Percentiles rank a stretch among this genome's conserved stretches.
phyloP scores from a whole-genome alignment of 2,888 invertebrate genomes.

The Strigamia transsilvanica region DNA sequence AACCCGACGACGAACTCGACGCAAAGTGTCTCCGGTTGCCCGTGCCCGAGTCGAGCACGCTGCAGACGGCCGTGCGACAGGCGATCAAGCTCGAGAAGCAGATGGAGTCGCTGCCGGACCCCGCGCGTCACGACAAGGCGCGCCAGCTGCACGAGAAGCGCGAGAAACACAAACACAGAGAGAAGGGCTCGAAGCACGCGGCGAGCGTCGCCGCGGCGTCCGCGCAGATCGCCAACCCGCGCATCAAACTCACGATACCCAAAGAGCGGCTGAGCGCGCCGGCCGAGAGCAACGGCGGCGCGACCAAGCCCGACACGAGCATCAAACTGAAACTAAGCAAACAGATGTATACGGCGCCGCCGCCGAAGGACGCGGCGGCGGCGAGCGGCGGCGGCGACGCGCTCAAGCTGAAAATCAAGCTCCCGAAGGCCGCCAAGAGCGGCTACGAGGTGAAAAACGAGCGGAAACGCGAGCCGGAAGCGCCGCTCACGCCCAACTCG shows the following conservation, averaged over 20 bases:
- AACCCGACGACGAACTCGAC: neutral
- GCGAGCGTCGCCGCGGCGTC: conserved; percentile 35
- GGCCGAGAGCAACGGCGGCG: conserved; percentile 5
- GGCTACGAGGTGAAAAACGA: conserved; percentile 8
- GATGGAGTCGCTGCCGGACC: neutral
- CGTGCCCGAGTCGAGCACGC: neutral
- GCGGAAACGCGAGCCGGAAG: conserved; percentile 26
- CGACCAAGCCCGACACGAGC: neutral
- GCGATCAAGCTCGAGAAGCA: conserved; percentile 4
- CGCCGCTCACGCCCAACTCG: neutral
- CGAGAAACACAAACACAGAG: conserved; percentile 78
- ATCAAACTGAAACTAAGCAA: conserved; percentile 35
- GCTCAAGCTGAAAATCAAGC: conserved; percentile 52
- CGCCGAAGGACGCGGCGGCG: neutral
- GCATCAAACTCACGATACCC: conserved; percentile 82
- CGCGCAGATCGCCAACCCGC: conserved; percentile 60
- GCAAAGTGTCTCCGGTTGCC: neutral
- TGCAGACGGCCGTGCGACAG: neutral
- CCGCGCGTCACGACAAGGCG: neutral
- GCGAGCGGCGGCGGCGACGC: conserved; percentile 11
- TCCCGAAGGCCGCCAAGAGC: conserved; percentile 29
- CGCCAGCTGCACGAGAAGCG: conserved; percentile 66
- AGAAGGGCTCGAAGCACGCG: conserved; percentile 27
- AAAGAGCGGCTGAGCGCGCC: conserved; percentile 73
- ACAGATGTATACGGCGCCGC: conserved; percentile 11